Evolutionary conservation across 1,140 invertebrate species (phyloP), one percentile per base, ranked within the genome.

Genomic region (Paralvinella palmiformis): DNA sequence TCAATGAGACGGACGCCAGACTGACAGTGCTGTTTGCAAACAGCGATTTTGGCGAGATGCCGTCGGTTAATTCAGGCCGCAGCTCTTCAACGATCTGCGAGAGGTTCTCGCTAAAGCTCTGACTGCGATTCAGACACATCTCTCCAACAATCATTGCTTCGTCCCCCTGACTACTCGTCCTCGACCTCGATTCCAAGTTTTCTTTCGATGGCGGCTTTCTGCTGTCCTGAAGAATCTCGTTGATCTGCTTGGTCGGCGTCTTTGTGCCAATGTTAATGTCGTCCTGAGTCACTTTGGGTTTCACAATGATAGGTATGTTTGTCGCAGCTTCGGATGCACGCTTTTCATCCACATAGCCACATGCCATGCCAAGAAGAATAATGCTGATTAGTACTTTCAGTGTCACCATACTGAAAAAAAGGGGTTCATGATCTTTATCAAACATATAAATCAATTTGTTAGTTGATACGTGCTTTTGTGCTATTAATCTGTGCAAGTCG

Each of bases 21-120:
- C 90, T 90, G 0, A 94, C 90, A n/a, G 90, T 88, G 73, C 91
- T 93, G 72, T 95, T 93, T 1, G 90, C 90, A 76, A 94, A 90
- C 36, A 93, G 87, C 1, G 90, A 87, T 20, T 88, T 88, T 1
- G 87, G 59, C 83, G 31, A 86, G 83, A 67, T 24, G 2, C 64
- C 66, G n/a, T 41, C 37, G 10, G 37, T 13, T 13, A 13, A 13
- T 22, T 33, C 27, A 17, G 3, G 3, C 33, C 3, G 44, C 10
- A 17, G 22, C 24, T 62, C 32, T n/a, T 4, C 32, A 17, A 6
- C 20, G 27, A 7, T 35, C 32, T 3, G 52, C 44, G 24, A 56
- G n/a, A 3, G 48, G 24, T 41, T n/a, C 37, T 41, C 22, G 22
- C 48, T 55, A n/a, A 53, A 20, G 22, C 48, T 55, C 24, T 52